Base-by-base conservation (phyloP, 2,113 vertebrate species). In the Platichthys flesus region DNA sequence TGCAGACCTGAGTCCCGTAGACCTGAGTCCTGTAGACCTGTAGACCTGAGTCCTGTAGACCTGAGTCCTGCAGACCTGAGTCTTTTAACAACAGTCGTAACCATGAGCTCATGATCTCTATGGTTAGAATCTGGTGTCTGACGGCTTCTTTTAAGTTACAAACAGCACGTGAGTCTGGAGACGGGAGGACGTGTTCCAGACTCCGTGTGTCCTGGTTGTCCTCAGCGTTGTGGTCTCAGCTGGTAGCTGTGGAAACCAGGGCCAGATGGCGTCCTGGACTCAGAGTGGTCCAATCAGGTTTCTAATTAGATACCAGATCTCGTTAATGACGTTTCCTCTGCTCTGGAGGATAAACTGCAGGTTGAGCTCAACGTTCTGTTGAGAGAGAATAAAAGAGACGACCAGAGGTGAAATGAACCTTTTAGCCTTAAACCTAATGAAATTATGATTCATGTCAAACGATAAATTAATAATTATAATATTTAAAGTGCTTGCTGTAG, bases 231-330 rank as follows among this genome's bases (percentile, higher is more conserved):
- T 56, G 54, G 47, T 24, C 76, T 73, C 71, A 71, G 67, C 51
- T 75, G 79, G 73, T 67, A 23, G 59, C 59, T 28, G 24, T 81
- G 40, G 74, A 67, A 77, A 66, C 61, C 49, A 61, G 78, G 21
- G 40, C 66, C 78, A 85, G 79, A 78, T 78, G 79, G 56, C 71
- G 63, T 74, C 47, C 12, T 14, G 61, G 60, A 67, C 62, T 21
- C 23, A 68, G 45, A 63, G 59, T 69, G 67, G 67, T 57, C 65
- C 35, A 58, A 81, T 81, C 45, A 60, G 18, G 37, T 64, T n/a
- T 35, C 51, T 66, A 71, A 66, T 55, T 54, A n/a, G 47, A 71
- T 10, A 64, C 65, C 54, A 47, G 47, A 67, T 49, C 49, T 47
- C 26, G 66, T 47, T 28, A 71, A 67, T 55, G 56, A 21, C 71